Conservation (phyloP, 2,113 vertebrate species). For the Alces alces region DNA sequence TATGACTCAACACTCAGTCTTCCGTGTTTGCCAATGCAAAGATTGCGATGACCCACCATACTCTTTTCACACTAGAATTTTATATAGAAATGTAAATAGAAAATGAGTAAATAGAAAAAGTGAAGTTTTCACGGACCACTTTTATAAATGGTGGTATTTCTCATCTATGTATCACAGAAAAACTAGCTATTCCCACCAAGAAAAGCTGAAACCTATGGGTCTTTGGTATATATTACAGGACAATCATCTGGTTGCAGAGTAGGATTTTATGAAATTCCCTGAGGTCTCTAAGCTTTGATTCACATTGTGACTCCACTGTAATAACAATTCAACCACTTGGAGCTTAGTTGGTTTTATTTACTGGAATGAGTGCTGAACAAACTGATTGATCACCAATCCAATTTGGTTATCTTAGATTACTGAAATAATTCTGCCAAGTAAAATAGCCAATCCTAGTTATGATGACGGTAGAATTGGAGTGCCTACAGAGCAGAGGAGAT, state of each 20-base stretch:
- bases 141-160: background rate
- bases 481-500: slow-evolving; percentile 66
- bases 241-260: background rate
- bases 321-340: background rate
- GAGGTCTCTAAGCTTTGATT: background rate
- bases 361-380: slow-evolving; percentile 42
- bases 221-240: background rate
- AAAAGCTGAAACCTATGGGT: background rate
- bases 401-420: slow-evolving; percentile 58
- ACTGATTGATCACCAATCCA: slow-evolving; percentile 52
- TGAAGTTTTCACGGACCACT: background rate
- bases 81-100: background rate
- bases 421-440: slow-evolving; percentile 53
- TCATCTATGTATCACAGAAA: background rate
- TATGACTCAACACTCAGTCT: background rate
- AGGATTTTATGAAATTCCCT: slow-evolving; percentile 26
- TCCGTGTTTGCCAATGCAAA: background rate
- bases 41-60: background rate
- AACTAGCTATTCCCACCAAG: background rate
- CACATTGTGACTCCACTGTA: background rate
- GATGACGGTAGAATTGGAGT: slow-evolving; percentile 60
- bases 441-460: slow-evolving; percentile 50
- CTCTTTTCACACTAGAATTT: background rate
- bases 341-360: slow-evolving; percentile 18
- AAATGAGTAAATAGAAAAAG: background rate